Base-by-base conservation (phyloP, 2,888 invertebrate species). In the Alloscopus bannaensis region DNA sequence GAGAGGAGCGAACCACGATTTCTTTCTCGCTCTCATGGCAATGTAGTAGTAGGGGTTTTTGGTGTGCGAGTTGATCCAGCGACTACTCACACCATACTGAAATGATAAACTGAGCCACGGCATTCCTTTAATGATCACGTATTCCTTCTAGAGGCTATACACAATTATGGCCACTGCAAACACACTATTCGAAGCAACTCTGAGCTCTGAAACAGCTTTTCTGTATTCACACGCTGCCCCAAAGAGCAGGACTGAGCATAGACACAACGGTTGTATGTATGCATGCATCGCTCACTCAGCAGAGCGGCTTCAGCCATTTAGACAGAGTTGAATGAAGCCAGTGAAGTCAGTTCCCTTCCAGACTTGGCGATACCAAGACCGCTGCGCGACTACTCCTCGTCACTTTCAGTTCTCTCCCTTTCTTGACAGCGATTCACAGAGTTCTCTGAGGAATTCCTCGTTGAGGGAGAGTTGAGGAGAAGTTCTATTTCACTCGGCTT, bases 291-390 rank as follows among this genome's bases (percentile, higher is more conserved):
- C n/a, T n/a, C n/a, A n/a, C n/a, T n/a, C n/a, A n/a, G n/a, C n/a
- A n/a, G n/a, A n/a, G n/a, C n/a, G n/a, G n/a, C n/a, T n/a, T n/a
- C n/a, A n/a, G n/a, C n/a, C n/a, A 50, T 69, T 73, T 66, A 68
- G 68, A 52, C 64, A 60, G 29, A 40, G 77, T 31, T 70, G 59
- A 71, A 57, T 71, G 70, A 65, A 45, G 13, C 66, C 26, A 28
- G 71, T 59, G 65, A 71, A 36, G 59, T 71, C 78, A 81, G 81
- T 81, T 81, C 81, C 79, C 79, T 81, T 81, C 79, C 81, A 81
- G 81, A 70, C 65, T 69, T 79, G 73, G 75, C 68, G 28, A 40
- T 50, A 65, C 73, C 66, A 70, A 75, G 42, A 79, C 64, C 64
- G 64, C 69, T 73, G 76, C 76, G 75, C 81, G 70, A 64, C 64